These are phyloP conservation scores for Anguilla rostrata DNA, from an alignment of 2,113 vertebrate species.

Conservation along the genomic window DNA sequence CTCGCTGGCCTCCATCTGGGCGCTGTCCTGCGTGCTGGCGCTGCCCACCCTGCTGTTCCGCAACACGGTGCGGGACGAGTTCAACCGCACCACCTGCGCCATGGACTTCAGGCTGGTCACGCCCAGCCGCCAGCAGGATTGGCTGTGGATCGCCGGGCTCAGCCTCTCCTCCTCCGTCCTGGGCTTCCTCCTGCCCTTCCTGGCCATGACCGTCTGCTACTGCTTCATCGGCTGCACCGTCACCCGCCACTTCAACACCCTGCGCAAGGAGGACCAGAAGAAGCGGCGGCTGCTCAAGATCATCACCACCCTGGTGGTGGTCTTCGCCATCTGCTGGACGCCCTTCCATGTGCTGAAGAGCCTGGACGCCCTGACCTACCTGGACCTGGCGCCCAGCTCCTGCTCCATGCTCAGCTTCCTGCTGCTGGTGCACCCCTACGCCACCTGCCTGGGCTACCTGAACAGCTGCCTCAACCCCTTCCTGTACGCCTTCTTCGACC, in stretches of 20 bases:
- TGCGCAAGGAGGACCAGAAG: constrained; percentile 73
- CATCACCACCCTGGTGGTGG: constrained; percentile 77
- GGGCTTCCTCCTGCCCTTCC: constrained; percentile 77
- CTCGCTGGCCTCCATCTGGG: constrained; percentile 69
- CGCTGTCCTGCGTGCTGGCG: constrained; percentile 69
- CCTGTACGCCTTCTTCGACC: constrained; percentile 83
- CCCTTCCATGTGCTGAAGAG: constrained; percentile 82
- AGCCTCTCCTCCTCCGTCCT: constrained; percentile 75
- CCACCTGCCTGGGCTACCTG: constrained; percentile 80
- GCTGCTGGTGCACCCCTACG: constrained; percentile 76
- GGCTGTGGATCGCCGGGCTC: constrained; percentile 73
- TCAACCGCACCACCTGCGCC: constrained; percentile 69
- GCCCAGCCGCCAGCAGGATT: constrained; percentile 48
- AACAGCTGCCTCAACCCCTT: constrained; percentile 88
- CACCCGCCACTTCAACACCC: constrained; percentile 76
- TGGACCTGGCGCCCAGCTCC: constrained; percentile 63
- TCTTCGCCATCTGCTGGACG: constrained; percentile 79
- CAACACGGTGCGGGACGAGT: constrained; percentile 51
- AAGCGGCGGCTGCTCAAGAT: constrained; percentile 78
- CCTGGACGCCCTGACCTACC: constrained; percentile 74
- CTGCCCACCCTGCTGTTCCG: constrained; percentile 77
- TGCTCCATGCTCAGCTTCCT: constrained; percentile 72
- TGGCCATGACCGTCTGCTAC: constrained; percentile 82
- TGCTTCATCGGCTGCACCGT: constrained; percentile 77
- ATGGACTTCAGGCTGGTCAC: constrained; percentile 75